Evolutionary conservation across 2,888 invertebrate genomes (phyloP), one percentile per base, ranked within the genome.

Genomic region (Lampropteryx suffumata): DNA sequence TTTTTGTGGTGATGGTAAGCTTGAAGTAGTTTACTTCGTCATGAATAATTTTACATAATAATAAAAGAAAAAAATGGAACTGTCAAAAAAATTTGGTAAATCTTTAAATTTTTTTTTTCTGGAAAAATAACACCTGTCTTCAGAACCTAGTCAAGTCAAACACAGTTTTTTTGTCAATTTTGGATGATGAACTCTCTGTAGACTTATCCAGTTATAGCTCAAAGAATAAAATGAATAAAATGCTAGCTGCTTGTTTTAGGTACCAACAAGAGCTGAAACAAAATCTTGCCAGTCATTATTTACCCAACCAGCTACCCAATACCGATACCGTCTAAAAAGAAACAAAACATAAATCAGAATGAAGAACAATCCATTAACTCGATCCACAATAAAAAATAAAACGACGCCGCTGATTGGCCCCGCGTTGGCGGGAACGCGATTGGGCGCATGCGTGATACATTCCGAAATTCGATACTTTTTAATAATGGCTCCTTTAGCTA

Each of bases 401-500:
- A 71, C 68, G 59, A 62, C 59, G 53, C 48, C 69, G 61, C 64
- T 71, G 76, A 89, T 90, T 90, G 89, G 89, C 69, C 58, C 35
- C 63, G 64, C 59, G 66, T 68, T 75, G 78, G 77, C 80, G 79
- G 79, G 71, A 64, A 57, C 71, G 66, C 67, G 67, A 89, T 89
- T 89, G 88, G 89, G 57, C 68, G 64, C 65, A 64, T 65, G 62
- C 74, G 73, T 76, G 73, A 64, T 76, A 76, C 85, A 86, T 83
- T 86, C 79, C 50, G 89, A 82, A 89, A 90, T 78, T 76, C 77
- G 90, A 90, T 90, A 90, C 88, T 89, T 90, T 90, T 90, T 89
- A 89, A 89, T 89, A 89, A 90, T 89, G 88, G 90, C 84, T 88
- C 79, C 84, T 88, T 84, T 82, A 76, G 84, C 81, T 90, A 89